Evolutionary conservation across 30 jellyfish, hydroid and myxozoan genomes (phyloP), one percentile per base, ranked within the genome.

Genomic region (Aurelia aurita complex sp. Pacific): DNA sequence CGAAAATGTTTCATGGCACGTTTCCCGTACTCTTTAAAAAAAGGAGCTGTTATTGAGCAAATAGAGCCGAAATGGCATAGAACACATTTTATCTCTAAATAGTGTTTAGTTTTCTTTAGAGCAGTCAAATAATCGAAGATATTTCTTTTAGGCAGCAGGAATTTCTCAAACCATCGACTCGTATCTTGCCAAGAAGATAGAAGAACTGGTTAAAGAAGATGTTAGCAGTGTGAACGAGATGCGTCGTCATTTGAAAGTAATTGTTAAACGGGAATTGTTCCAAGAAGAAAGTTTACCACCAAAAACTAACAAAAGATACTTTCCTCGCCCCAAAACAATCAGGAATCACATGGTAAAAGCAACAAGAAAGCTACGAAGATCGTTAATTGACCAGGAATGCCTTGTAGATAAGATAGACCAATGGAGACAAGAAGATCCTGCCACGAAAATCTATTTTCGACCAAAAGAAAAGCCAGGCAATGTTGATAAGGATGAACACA

Each of bases 141-240:
- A 38, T 38, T 38, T 38, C 50, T 4, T 38, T 38, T 38, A 38
- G 50, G 50, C 50, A 5, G 88, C 67, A 14, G 88, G 88, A n/a
- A 77, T 77, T 1, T 77, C 77, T 2, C 88, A 77, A 64, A 67
- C 15, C 1, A 77, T 77, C 11, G 88, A 77, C 43, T 18, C 79
- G 17, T 35, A 1, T 10, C 43, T 77, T 4, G 88, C 54, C 10
- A 61, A 77, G 40, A 77, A 64, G 50, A 77, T 77, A 6, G 66
- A 62, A 1, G 77, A 64, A 4, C 55, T 77, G 12, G 79, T 77
- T 1, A 18, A 61, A 32, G 90, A 81, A 43, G 90, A 72, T 13
- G 83, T 81, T n/a, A 10, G 60, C 9, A 23, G 59, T 55, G 85
- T 82, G 1, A 57, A 82, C 6, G 91, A 82, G 55, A 82, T 82